Conservation (phyloP, 2,113 vertebrate genomes). For the Phainopepla nitens region DNA sequence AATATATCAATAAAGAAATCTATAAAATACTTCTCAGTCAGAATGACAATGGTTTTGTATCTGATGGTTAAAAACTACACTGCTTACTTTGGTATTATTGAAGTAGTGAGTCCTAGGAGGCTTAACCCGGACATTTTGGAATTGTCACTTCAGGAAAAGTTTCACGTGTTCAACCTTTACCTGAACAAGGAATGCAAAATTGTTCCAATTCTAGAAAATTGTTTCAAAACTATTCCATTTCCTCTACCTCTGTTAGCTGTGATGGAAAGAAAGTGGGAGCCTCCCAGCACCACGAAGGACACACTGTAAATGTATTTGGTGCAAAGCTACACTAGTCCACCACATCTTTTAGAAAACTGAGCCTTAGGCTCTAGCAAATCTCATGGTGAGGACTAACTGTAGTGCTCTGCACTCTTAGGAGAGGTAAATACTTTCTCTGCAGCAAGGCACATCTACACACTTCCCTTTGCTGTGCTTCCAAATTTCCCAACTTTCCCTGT, state of each 20-base stretch:
- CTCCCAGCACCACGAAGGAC: not conserved
- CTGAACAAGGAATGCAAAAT: not conserved
- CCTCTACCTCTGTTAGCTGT: not conserved
- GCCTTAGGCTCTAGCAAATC: not conserved
- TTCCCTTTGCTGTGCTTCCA: not conserved
- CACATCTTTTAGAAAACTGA: not conserved
- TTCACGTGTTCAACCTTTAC: not conserved
- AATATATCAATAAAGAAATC: not conserved
- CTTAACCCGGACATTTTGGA: not conserved
- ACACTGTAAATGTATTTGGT: not conserved
- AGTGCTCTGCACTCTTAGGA: not conserved
- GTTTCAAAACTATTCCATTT: not conserved
- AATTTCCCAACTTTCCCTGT: not conserved
- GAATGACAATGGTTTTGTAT: not conserved
- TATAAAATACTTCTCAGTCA: not conserved
- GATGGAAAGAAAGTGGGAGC: not conserved
- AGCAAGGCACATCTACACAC: not conserved
- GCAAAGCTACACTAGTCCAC: not conserved
- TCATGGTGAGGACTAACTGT: not conserved
- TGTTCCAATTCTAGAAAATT: not conserved
- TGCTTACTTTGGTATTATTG: not conserved
- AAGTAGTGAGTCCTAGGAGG: not conserved
- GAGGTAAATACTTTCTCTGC: not conserved
- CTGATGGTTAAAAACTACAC: not conserved
- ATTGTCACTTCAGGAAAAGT: not conserved